Percentiles rank a stretch among this genome's conserved stretches.
phyloP scores from a whole-genome alignment of 2,797 vertebrate genomes.

The Clamator glandarius region DNA sequence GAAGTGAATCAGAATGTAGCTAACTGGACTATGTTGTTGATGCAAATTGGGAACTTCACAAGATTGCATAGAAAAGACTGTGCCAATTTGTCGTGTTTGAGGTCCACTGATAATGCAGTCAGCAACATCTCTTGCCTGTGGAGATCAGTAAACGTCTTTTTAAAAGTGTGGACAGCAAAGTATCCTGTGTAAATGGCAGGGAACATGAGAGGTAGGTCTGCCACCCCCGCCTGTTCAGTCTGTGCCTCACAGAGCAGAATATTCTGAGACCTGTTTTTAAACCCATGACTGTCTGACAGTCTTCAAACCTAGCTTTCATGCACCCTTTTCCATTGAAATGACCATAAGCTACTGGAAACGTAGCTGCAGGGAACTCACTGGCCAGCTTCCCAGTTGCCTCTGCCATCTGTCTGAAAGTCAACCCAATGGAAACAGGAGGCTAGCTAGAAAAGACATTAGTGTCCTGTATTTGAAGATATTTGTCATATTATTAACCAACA shows the following conservation, averaged over 20 bases:
- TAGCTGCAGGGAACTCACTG: constrained; percentile 25
- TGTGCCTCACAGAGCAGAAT: background rate
- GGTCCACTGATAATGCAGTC: too few species aligned
- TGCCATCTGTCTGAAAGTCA: constrained; percentile 65
- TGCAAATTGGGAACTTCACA: background rate
- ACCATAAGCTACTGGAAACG: constrained; percentile 27
- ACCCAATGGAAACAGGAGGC: constrained; percentile 21
- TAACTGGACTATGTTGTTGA: background rate
- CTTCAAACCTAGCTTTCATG: background rate
- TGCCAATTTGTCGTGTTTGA: background rate
- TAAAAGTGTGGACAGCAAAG: background rate
- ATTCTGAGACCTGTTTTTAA: background rate
- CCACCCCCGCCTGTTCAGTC: background rate
- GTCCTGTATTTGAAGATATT: background rate
- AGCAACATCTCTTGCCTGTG: background rate
- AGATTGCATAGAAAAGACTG: background rate
- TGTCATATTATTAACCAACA: background rate
- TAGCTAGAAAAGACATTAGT: constrained; percentile 13
- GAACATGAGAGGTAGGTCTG: background rate
- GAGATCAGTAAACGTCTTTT: background rate
- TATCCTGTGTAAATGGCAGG: background rate
- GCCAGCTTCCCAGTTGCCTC: constrained; percentile 35
- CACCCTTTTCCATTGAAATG: constrained; percentile 40
- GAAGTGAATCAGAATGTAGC: background rate
- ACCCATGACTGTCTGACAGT: background rate